Base-by-base conservation (phyloP, 2,888 invertebrate species). In the Pandemis corylana region DNA sequence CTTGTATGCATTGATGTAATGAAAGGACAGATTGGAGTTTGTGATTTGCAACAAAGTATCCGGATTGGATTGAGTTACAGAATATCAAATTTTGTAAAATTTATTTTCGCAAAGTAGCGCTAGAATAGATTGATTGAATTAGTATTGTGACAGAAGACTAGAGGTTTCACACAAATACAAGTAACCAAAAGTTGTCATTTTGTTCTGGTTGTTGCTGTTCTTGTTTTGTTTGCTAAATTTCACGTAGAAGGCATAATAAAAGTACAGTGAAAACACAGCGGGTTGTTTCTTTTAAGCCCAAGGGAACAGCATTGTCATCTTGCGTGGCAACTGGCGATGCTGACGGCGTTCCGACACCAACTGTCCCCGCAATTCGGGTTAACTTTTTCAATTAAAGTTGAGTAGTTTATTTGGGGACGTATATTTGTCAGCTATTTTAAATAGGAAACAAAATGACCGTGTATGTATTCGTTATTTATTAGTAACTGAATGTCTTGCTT, bases 341-440 rank as follows among this genome's bases (percentile, higher is more conserved):
- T 49, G 9, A 7, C 49, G 12, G 12, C 49, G 49, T 7, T 36
- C 15, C n/a, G 20, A 9, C 7, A 2, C 20, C 56, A 13, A 13
- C 49, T 49, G 51, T n/a, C 13, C 20, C 20, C 7, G 20, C n/a
- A 20, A 56, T 20, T 56, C 10, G 7, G 56, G 56, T 15, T 56
- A 56, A 56, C 20, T 20, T 56, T 56, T 56, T 56, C 20, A 56
- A 56, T 56, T 56, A 9, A 56, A 56, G 56, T 56, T 56, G 20
- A n/a, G 3, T 56, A 53, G 20, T 20, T 56, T 56, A 9, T 20
- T 56, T 56, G 5, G 28, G 28, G 28, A 49, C 5, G 10, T 49
- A 12, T 49, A 12, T 49, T 44, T 44, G 2, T 9, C 44, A 44
- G 44, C 7, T 9, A 44, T 44, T 44, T 44, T 9, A 44, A 44